These are phyloP conservation scores for Helicoverpa zea DNA, from an alignment of 1,140 invertebrate genomes.

Conservation along the genomic window DNA sequence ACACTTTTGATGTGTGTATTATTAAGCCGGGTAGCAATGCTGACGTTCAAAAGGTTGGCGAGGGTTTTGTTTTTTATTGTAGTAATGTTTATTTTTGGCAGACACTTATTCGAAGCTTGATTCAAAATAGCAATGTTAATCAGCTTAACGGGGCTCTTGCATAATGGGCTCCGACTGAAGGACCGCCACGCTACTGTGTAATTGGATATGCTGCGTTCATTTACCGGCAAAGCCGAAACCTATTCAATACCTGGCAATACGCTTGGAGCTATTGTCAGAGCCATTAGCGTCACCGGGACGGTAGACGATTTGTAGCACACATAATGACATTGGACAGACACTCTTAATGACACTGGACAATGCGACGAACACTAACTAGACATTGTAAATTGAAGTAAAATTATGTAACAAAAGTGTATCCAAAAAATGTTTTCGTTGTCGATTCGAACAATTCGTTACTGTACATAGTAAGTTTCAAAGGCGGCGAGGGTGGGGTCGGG, in stretches of 20 bases:
- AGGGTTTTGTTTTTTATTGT: background rate
- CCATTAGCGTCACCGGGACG: constrained; percentile 49
- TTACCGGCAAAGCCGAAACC: constrained; percentile 70
- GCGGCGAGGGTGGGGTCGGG: constrained; percentile 59
- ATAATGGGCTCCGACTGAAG: constrained; percentile 61
- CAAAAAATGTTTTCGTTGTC: constrained; percentile 56
- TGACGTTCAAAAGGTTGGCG: background rate
- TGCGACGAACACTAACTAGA: constrained; percentile 25
- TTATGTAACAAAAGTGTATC: constrained; percentile 1
- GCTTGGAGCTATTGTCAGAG: constrained; percentile 54
- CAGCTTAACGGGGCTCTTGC: constrained; percentile 66
- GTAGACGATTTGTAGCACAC: constrained; percentile 37
- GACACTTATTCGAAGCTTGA: constrained; percentile 19
- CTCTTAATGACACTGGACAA: constrained; percentile 22
- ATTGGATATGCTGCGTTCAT: constrained; percentile 75
- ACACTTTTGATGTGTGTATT: too few species aligned
- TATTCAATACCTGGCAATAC: constrained; percentile 67
- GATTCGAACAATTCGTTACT: constrained; percentile 71
- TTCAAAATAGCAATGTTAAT: constrained; percentile 67
- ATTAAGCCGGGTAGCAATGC: background rate
- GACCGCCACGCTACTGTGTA: constrained; percentile 62
- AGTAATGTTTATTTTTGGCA: background rate
- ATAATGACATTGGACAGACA: constrained; percentile 32
- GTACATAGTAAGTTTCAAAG: constrained; percentile 65
- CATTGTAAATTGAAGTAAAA: constrained; percentile 1